Evolutionary conservation across 1,140 invertebrate genomes (phyloP).

Genomic region (Anastrepha obliqua): DNA sequence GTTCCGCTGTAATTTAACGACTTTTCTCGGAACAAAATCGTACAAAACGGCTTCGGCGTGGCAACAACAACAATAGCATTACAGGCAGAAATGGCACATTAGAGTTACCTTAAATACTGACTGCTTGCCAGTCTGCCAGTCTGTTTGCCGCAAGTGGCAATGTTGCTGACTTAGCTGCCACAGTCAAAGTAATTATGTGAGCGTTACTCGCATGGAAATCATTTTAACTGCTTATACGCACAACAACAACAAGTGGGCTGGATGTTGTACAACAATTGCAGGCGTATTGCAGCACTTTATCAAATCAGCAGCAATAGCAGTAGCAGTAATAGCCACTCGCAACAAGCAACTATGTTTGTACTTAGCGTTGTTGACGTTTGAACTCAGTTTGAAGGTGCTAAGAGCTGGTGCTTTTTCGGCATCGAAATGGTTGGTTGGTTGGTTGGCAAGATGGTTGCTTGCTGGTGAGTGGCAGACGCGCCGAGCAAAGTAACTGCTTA

Average conservation of each 20-base stretch:
- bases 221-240: slow-evolving; percentile 38
- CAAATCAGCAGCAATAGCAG: slow-evolving; percentile 26
- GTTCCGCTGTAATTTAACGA: slow-evolving; percentile 72
- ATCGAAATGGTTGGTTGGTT: not conserved
- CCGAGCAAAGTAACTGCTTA: not conserved
- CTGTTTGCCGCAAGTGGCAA: not conserved
- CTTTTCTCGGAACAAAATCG: slow-evolving; percentile 72
- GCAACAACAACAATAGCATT: slow-evolving; percentile 27
- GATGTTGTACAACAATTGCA: not conserved
- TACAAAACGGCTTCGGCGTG: slow-evolving; percentile 69
- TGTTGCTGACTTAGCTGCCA: not conserved
- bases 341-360: not conserved
- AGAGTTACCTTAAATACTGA: slow-evolving; percentile 21
- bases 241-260: not conserved
- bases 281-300: slow-evolving; percentile 32
- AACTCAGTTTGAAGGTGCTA: slow-evolving; percentile 39
- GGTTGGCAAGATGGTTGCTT: not conserved
- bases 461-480: slow-evolving; percentile 28
- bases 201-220: slow-evolving; percentile 30
- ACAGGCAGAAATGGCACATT: slow-evolving; percentile 6
- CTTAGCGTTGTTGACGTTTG: slow-evolving; percentile 40
- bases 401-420: slow-evolving; percentile 35
- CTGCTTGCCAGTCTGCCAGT: not conserved
- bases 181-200: slow-evolving; percentile 22
- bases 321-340: not conserved